phyloP scores from a whole-genome alignment of 2,888 invertebrate genomes.

The Nycteola revayana region DNA sequence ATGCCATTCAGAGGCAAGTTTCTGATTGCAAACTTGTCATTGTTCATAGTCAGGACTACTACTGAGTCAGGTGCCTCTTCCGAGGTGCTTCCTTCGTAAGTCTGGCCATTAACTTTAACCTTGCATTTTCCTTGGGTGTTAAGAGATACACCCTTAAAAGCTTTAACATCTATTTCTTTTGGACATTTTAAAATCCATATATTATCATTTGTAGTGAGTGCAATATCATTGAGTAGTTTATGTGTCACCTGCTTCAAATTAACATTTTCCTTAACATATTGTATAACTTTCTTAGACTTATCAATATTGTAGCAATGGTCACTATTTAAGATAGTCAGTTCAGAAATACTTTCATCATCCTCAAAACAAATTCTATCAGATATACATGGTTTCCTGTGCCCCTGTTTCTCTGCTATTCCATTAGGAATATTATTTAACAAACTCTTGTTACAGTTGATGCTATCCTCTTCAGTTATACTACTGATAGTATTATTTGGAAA shows the following conservation, averaged over 20 bases:
- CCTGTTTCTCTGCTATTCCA: conserved; percentile 1
- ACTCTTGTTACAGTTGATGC: too few relatives aligned
- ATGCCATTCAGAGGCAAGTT: conserved; percentile 40
- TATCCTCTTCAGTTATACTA: conserved; percentile 3
- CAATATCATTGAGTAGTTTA: conserved; percentile 17
- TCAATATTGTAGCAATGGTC: conserved; percentile 5
- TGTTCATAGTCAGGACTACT: conserved; percentile 35
- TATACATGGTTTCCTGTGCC: conserved; percentile 31
- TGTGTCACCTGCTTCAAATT: conserved; percentile 34
- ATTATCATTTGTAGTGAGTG: conserved; percentile 53
- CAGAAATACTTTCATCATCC: conserved; percentile 36
- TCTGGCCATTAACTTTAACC: conserved; percentile 54
- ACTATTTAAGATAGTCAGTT: background rate
- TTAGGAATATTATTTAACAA: conserved; percentile 1
- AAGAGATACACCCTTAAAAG: conserved; percentile 41
- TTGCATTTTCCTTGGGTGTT: conserved; percentile 52
- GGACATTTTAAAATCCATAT: conserved; percentile 61
- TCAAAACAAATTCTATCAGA: conserved; percentile 59
- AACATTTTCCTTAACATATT: conserved; percentile 41
- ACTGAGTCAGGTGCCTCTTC: conserved; percentile 31
- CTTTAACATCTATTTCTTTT: conserved; percentile 41
- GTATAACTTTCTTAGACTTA: conserved; percentile 33
- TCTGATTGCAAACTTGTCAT: conserved; percentile 36
- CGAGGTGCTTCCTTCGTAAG: conserved; percentile 44
- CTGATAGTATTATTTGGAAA: conserved; percentile 8